phyloP scores from a whole-genome alignment of 2,888 invertebrate genomes.

The Sisyra terminalis region DNA sequence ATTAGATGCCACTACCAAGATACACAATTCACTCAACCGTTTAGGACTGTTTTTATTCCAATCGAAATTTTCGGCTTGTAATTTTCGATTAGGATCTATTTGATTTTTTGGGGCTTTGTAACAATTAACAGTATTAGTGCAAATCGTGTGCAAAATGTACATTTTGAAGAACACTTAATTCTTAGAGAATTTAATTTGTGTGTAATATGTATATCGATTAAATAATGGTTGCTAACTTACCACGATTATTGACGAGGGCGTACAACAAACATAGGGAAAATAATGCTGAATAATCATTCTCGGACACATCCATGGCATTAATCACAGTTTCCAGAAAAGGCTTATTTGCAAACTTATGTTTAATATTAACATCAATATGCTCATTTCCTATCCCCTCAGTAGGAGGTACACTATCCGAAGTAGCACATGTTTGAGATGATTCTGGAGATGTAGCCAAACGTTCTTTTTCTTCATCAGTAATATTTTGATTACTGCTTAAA shows the following conservation, averaged over 20 bases:
- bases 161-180: conserved; percentile 11
- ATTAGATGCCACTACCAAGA: conserved; percentile 17
- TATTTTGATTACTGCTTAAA: conserved; percentile 40
- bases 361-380: conserved; percentile 24
- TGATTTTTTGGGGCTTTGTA: conserved; percentile 12
- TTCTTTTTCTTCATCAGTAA: conserved; percentile 89
- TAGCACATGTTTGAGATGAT: conserved; percentile 14
- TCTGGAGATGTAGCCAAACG: conserved; percentile 19
- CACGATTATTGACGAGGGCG: conserved; percentile 86
- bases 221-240: conserved; percentile 32
- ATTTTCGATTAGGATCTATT: conserved; percentile 9
- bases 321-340: conserved; percentile 84
- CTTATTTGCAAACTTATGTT: conserved; percentile 28
- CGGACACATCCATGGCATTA: conserved; percentile 70
- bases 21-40: conserved; percentile 16
- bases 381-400: conserved; percentile 16
- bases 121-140: conserved; percentile 16
- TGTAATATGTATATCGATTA: background rate
- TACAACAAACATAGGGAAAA: conserved; percentile 84
- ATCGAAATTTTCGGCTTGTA: conserved; percentile 15
- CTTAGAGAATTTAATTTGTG: background rate
- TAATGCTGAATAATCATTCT: conserved; percentile 88
- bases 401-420: conserved; percentile 16
- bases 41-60: conserved; percentile 16
- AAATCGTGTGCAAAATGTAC: conserved; percentile 17